A percentile compares a stretch with the other conserved stretches of the same genome.
phyloP scores from a whole-genome alignment of 2,888 invertebrate species.

The Heliconius ethilla region DNA sequence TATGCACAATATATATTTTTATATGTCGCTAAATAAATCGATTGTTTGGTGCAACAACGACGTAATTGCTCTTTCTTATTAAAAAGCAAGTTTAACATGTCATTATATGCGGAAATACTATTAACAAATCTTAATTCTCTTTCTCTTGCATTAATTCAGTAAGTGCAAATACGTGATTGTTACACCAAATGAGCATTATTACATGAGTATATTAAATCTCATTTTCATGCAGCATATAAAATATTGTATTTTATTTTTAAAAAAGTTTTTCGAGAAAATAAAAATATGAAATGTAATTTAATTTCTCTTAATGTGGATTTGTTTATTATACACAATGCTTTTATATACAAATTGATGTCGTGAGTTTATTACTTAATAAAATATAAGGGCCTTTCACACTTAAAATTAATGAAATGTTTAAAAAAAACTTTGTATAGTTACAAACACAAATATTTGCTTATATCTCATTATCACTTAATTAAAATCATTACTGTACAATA shows the following conservation, averaged over 20 bases:
- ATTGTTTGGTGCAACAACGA: no score
- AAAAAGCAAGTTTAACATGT: no score
- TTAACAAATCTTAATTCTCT: no score
- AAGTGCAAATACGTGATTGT: no score
- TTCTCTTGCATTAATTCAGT: no score
- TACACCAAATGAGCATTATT: no score
- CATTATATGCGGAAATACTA: no score
- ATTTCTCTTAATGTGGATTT: not conserved
- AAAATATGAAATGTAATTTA: not conserved
- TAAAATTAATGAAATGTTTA: not conserved
- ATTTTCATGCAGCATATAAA: no score
- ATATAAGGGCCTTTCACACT: conserved; percentile 5
- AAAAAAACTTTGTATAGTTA: not conserved
- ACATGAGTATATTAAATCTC: no score
- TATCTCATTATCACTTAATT: not conserved
- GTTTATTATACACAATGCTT: not conserved
- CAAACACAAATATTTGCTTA: not conserved
- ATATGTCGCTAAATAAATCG: not conserved
- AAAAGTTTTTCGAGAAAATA: no score
- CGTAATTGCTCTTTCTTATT: no score
- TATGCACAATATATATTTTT: conserved; percentile 29
- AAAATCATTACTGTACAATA: not conserved
- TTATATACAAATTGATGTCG: conserved; percentile 20
- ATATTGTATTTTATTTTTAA: no score
- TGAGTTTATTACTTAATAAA: not conserved